Base-by-base conservation (phyloP, 2,113 vertebrate genomes). In the Aegithalos caudatus region DNA sequence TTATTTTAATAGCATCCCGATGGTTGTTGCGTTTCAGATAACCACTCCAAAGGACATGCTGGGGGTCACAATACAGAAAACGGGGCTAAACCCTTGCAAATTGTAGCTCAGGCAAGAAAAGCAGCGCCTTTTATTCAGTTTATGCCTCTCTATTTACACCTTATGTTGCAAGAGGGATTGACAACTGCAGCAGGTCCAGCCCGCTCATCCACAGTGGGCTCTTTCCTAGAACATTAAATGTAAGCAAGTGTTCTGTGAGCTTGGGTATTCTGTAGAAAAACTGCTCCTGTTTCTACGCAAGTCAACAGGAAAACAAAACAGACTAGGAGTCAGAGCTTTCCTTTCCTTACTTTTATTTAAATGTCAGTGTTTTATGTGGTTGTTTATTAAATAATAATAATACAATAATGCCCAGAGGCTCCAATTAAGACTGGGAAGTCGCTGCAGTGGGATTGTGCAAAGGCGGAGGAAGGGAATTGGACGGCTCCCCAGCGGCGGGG, bases 371-470 rank as follows among this genome's bases (percentile, higher is more conserved):
- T 93, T 96, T 78, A 94, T 95, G 92, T 95, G 95, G 94, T 74
- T 90, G 85, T 92, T 94, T 93, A 95, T 96, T 93, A 95, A 96
- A 88, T 90, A 95, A 94, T 89, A 95, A 87, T 88, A 94, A 69
- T 3, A 90, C 90, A 96, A 94, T 94, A 77, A 93, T 83, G 85
- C 85, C 92, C 94, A 86, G 88, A 92, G 93, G 94, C 82, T 93
- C 76, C 94, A 95, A 87, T 95, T 95, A 96, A 66, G 92, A 83
- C 60, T 29, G 95, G 93, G 92, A 95, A 94, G 90, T 85, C 56
- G 17, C 81, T 78, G 76, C 74, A 90, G 87, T 25, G 81, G 62
- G 70, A 82, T 64, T 86, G 87, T 74, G 91, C 79, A 82, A 70
- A 86, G 71, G 64, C 14, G 0, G 72, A 95, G 90, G 85, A 90